Evolutionary conservation across 2,888 invertebrate genomes (phyloP), one percentile per base, ranked within the genome.

Genomic region (Drosophila paranaensis): DNA sequence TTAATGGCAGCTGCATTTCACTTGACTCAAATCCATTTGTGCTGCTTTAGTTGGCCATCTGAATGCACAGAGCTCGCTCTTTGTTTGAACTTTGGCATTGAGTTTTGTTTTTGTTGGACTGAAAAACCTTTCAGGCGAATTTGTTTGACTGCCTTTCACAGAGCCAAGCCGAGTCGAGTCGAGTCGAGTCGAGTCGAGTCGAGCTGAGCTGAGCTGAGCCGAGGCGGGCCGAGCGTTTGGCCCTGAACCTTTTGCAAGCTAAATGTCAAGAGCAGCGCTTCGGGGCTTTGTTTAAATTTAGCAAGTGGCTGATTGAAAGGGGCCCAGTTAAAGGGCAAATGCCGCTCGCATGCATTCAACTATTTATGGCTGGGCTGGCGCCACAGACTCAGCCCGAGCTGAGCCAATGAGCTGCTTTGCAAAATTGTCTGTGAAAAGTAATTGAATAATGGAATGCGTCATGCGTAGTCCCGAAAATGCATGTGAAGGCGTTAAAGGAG

Each of bases 361-460:
- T 63, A 70, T 79, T 80, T 77, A 79, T 80, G 42, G 60, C 64
- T 43, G 14, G 42, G 39, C 35, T 67, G 81, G 70, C 81, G 77
- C 71, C 77, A 45, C 48, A 43, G 45, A 42, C 56, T 53, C 25
- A 53, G 40, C 46, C 50, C 20, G 14, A 20, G 20, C 2, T 20
- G 57, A 45, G 42, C 64, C 58, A 61, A 64, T 66, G 71, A 50
- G 61, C 25, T 60, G 60, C 20, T 3, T 39, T 20, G 62, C 43
- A 27, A 45, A 45, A 35, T n/a, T 58, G 71, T 75, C 80, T 79
- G 64, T 42, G 10, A 6, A 56, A 67, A 51, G 60, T 77, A 75
- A 77, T 75, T 79, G 77, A 77, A 77, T 79, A 67, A 75, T 77
- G 67, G 79, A 77, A 67, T 64, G 76, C 77, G 65, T 79, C 76